Base-by-base conservation (phyloP, 2,888 invertebrate species). In the Andrena minutula region DNA sequence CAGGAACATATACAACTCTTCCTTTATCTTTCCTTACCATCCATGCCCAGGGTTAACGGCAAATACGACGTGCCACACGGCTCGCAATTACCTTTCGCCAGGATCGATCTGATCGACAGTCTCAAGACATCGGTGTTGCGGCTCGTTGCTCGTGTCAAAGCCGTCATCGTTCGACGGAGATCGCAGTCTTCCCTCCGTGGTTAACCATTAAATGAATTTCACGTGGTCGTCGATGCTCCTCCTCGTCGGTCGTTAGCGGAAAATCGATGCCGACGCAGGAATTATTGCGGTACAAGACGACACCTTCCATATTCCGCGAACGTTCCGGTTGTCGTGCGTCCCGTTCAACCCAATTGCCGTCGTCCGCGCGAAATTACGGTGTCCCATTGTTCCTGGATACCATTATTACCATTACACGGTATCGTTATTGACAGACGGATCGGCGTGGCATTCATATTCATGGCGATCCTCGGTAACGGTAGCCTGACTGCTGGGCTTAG, bases 341-440 rank as follows among this genome's bases (percentile, higher is more conserved):
- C 8, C 56, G 68, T 58, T 30, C 68, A 68, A 69, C 63, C 71
- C 65, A 64, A 75, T 71, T 75, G 71, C 61, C 65, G 74, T 58
- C 49, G 66, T 32, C 49, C 76, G 65, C 71, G 79, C 83, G 74
- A 83, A 76, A 84, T 80, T 83, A 83, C 76, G 66, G 65, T 47
- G 72, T 49, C n/a, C 75, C 51, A 77, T 84, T 84, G 79, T 84
- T 78, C 84, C 58, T 68, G 66, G 81, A 82, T 71, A 85, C 80
- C 75, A 84, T 85, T 85, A 81, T 84, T 85, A 78, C 83, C 81
- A 69, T 84, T 85, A 78, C 73, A 76, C 73, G 81, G 75, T 83
- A 85, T 82, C 83, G 78, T 83, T 81, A 85, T 84, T 78, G 81
- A 73, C 84, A 74, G 81, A 77, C 49, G 71, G 83, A 79, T 83